phyloP scores from a whole-genome alignment of 1,140 invertebrate genomes.

The Epicauta chinensis region DNA sequence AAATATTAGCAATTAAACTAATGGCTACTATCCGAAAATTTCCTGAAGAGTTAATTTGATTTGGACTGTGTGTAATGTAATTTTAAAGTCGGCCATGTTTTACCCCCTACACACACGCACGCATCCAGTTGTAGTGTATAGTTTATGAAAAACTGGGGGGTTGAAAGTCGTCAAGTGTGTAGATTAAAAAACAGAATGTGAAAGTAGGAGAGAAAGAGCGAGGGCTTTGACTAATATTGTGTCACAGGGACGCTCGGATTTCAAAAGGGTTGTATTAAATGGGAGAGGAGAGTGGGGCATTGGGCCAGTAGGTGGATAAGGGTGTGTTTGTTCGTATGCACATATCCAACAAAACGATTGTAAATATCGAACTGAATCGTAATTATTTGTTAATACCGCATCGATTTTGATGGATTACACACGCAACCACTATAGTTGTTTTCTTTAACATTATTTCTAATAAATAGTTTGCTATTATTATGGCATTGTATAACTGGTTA shows the following conservation, averaged over 20 bases:
- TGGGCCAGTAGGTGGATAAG: conserved; percentile 14
- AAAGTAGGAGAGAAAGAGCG: not conserved
- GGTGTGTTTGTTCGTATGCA: not conserved
- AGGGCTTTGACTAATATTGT: conserved; percentile 14
- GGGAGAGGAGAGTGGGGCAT: conserved; percentile 9
- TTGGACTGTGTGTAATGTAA: conserved; percentile 14
- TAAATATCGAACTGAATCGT: too few relatives aligned
- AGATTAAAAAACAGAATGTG: conserved; percentile 9
- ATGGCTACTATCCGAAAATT: conserved; percentile 12
- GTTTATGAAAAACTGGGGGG: not conserved
- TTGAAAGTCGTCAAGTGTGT: conserved; percentile 9
- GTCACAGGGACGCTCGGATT: conserved; percentile 9
- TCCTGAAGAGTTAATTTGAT: conserved; percentile 13
- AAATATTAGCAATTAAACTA: conserved; percentile 18
- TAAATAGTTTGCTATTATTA: conserved; percentile 7
- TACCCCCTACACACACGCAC: not conserved
- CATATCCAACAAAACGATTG: not conserved
- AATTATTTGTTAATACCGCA: not conserved
- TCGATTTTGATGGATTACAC: conserved; percentile 8
- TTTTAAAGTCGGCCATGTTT: conserved; percentile 15
- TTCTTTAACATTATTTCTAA: too few relatives aligned
- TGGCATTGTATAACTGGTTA: conserved; percentile 7
- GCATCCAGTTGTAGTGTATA: too few relatives aligned
- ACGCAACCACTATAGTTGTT: conserved; percentile 8
- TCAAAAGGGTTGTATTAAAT: conserved; percentile 15